A percentile compares a stretch with the other conserved stretches of the same genome.
phyloP scores from a whole-genome alignment of 1,140 invertebrate genomes.

The Drosophila truncata region DNA sequence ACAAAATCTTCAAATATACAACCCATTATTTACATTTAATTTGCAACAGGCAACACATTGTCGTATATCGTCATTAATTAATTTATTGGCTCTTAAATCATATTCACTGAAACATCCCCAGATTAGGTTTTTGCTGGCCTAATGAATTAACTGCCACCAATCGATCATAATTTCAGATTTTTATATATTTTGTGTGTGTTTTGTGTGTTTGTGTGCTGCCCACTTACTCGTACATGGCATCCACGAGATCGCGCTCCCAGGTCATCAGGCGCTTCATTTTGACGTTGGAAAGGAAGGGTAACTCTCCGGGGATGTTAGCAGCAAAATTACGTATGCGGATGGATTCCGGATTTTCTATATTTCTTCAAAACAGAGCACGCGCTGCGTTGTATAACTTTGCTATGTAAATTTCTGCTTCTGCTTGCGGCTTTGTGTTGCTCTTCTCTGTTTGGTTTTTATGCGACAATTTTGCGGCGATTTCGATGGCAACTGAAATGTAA shows the following conservation, averaged over 20 bases:
- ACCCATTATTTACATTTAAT: neutral
- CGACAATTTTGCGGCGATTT: conserved; percentile 59
- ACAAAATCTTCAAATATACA: neutral
- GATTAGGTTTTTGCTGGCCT: neutral
- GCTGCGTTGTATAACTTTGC: conserved; percentile 62
- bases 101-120: neutral
- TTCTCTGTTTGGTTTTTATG: conserved; percentile 61
- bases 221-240: conserved; percentile 85
- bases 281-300: conserved; percentile 51
- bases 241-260: conserved; percentile 84
- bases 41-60: neutral
- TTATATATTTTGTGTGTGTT: neutral
- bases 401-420: conserved; percentile 47
- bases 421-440: conserved; percentile 26
- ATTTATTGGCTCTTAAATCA: neutral
- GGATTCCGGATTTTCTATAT: conserved; percentile 2
- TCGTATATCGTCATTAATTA: neutral
- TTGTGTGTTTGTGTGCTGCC: conserved; percentile 19
- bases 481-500: conserved; percentile 65
- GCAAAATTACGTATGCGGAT: conserved; percentile 5
- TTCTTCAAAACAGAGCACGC: conserved; percentile 45
- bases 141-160: neutral
- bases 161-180: neutral
- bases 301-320: conserved; percentile 29
- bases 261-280: conserved; percentile 83